Percentiles rank a stretch among this genome's conserved stretches.
Evolutionary conservation across 2,113 vertebrate genomes (phyloP).

Genomic region (Mastomys coucha): DNA sequence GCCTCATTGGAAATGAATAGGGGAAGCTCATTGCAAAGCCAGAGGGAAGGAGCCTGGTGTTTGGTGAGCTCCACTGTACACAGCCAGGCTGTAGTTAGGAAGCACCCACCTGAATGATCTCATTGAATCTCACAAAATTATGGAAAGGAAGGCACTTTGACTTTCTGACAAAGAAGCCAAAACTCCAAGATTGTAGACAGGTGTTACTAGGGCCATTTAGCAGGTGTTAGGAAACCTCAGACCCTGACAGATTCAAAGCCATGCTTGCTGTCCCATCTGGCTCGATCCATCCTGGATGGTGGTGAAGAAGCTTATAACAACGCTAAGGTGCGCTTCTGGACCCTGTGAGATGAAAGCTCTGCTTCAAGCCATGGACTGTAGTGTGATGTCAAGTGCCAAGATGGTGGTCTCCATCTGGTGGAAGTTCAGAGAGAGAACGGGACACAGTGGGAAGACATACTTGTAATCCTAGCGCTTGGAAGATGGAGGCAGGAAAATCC

Average conservation of each 20-base stretch:
- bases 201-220: neutral
- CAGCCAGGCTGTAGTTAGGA: neutral
- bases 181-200: neutral
- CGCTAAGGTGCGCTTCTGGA: neutral
- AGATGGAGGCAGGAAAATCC: neutral
- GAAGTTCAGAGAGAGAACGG: neutral
- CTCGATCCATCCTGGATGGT: neutral
- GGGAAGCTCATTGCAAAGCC: neutral
- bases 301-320: neutral
- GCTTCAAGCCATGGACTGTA: neutral
- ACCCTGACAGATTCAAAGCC: neutral
- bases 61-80: neutral
- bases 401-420: neutral
- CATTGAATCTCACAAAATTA: neutral
- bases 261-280: neutral
- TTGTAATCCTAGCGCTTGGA: too few species aligned
- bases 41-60: neutral
- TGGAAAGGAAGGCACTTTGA: neutral
- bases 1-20: fast-evolving
- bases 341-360: neutral
- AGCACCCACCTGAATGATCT: neutral
- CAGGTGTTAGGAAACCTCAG: neutral
- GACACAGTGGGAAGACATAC: too few species aligned
- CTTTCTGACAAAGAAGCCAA: neutral
- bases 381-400: neutral